A percentile compares a stretch with the other conserved stretches of the same genome.
Conservation (phyloP, 2,888 invertebrate genomes). For the Liposcelis brunnea region DNA sequence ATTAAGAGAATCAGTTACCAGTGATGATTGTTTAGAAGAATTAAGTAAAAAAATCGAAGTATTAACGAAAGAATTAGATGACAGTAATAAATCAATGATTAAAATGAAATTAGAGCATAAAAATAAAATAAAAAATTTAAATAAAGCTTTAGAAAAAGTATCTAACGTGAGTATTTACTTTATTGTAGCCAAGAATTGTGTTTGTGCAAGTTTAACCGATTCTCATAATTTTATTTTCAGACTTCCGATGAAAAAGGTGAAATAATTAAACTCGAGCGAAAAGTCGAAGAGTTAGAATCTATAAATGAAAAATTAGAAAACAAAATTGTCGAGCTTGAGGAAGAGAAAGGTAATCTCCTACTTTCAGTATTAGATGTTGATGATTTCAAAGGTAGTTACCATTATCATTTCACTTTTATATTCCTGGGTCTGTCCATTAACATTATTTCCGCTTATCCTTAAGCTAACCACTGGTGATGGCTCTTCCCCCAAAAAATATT, state of each 20-base stretch:
- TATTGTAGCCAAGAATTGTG: no score
- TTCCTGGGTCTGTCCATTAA: conserved; percentile 1
- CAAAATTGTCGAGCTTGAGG: conserved; percentile 67
- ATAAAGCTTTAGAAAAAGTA: conserved; percentile 39
- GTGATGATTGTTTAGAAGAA: conserved; percentile 32
- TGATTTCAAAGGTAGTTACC: conserved; percentile 39
- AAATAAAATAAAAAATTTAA: conserved; percentile 54
- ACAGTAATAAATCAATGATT: conserved; percentile 56
- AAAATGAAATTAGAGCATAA: conserved; percentile 56
- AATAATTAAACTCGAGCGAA: conserved; percentile 23
- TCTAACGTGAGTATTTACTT: conserved; percentile 26
- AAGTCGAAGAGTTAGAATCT: conserved; percentile 31
- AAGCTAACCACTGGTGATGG: conserved; percentile 7
- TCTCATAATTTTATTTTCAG: conserved; percentile 29
- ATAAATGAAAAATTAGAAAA: conserved; percentile 47
- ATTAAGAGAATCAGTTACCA: conserved; percentile 31
- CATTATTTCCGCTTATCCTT: background rate
- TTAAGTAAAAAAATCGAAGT: conserved; percentile 26
- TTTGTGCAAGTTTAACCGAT: background rate
- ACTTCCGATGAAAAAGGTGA: conserved; percentile 49
- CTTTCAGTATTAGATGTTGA: conserved; percentile 67
- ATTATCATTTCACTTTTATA: background rate
- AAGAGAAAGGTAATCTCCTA: conserved; percentile 82
- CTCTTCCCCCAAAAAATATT: conserved; percentile 1
- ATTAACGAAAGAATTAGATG: conserved; percentile 51